Conservation (phyloP, 2,797 vertebrate genomes). For the Presbytis comata region DNA sequence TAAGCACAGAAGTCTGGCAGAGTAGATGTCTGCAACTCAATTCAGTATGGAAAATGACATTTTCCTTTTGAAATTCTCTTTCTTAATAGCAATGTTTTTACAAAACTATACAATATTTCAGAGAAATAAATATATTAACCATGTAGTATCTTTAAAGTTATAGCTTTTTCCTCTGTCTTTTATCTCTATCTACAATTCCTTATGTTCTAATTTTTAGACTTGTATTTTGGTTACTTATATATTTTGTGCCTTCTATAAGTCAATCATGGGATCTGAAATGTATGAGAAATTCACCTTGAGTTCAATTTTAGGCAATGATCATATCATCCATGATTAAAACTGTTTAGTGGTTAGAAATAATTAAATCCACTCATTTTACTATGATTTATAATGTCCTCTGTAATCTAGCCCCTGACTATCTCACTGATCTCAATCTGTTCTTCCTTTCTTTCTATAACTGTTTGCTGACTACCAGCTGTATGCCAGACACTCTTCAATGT, state of each 20-base stretch:
- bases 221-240: not conserved
- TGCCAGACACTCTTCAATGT: not conserved
- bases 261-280: not conserved
- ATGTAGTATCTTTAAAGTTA: not conserved
- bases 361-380: not conserved
- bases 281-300: not conserved
- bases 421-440: not conserved
- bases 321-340: not conserved
- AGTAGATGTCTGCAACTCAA: not conserved
- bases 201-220: not conserved
- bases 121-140: not conserved
- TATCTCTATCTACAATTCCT: not conserved
- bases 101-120: conserved; percentile 19
- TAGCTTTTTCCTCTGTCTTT: not conserved
- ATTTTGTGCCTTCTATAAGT: not conserved
- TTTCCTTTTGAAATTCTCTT: conserved; percentile 44
- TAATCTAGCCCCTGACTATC: not conserved
- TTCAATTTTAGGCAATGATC: not conserved
- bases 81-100: conserved; percentile 28
- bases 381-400: not conserved
- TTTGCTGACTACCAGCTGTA: not conserved
- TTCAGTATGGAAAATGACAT: not conserved
- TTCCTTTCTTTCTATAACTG: not conserved
- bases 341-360: not conserved
- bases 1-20: not conserved